Conservation (phyloP, 1,140 invertebrate genomes). For the Drosophila pallidifrons region DNA sequence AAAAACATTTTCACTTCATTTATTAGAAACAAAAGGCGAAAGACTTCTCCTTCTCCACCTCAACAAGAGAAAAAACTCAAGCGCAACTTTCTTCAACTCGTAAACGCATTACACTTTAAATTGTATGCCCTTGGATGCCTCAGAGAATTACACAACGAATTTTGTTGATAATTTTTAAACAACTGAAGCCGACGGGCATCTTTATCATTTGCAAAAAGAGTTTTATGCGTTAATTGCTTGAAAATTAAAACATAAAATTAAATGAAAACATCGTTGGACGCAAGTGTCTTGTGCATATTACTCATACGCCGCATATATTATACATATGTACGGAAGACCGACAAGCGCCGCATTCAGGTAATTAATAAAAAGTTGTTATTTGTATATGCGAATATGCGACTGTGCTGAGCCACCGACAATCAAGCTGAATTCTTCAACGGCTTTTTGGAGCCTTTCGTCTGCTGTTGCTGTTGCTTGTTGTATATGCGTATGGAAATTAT, state of each 20-base stretch:
- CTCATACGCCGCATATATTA: constrained; percentile 56
- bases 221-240: constrained; percentile 79
- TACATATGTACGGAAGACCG: constrained; percentile 38
- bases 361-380: constrained; percentile 76
- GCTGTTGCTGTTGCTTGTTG: background rate
- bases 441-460: constrained; percentile 19
- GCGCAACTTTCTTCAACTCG: background rate
- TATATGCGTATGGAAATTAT: constrained; percentile 65
- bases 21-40: constrained; percentile 63
- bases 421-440: constrained; percentile 73
- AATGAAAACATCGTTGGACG: constrained; percentile 74
- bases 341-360: constrained; percentile 73
- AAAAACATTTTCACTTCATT: constrained; percentile 82
- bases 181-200: constrained; percentile 59
- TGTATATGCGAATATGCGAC: constrained; percentile 4
- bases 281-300: constrained; percentile 66
- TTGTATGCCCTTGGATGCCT: constrained; percentile 32
- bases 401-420: constrained; percentile 50
- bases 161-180: constrained; percentile 43
- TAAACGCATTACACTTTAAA: constrained; percentile 34
- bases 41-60: background rate
- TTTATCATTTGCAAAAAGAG: constrained; percentile 59
- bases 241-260: constrained; percentile 83
- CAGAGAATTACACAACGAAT: background rate
- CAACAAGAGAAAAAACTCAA: background rate